Evolutionary conservation across 2,888 invertebrate genomes (phyloP), one percentile per base, ranked within the genome.

Genomic region (Drosophila demipolita): DNA sequence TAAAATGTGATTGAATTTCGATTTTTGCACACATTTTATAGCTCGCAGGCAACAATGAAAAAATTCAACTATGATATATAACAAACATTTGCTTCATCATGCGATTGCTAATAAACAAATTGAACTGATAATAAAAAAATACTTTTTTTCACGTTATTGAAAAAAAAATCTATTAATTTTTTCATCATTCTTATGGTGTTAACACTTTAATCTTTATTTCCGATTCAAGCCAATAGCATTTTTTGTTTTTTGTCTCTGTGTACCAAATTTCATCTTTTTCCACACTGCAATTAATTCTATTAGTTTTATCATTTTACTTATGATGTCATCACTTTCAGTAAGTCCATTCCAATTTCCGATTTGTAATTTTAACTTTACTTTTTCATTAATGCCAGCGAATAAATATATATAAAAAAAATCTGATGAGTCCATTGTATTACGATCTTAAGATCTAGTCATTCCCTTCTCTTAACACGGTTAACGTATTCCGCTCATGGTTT

Each of bases 401-500:
- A 26, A 5, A 26, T 29, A 9, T 29, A 29, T 26, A 26, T 26
- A 26, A 26, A 26, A 26, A 26, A 26, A 26, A 26, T 2, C 11
- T 54, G 42, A 12, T 54, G 35, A 36, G 9, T 36, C 45, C 45
- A 63, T 17, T 45, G 17, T 17, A 33, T 52, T 59, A 50, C n/a
- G 48, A 58, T 32, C 40, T 4, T 33, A 52, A 59, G 36, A 61
- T 60, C 36, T 49, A 23, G 45, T 45, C 45, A 42, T 60, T 60
- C 45, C 45, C 45, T 26, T 66, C 58, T 58, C 53, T 40, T 36
- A 50, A 45, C 52, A 23, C 59, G 68, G 52, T 26, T 76, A 48
- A 54, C 49, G 33, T 58, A 45, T 49, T 60, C 38, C 45, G 82
- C 59, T 83, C 88, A 66, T 85, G 82, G 77, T 77, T 79, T 80